A percentile compares a stretch with the other conserved stretches of the same genome.
phyloP scores from a whole-genome alignment of 2,113 vertebrate genomes.

The Chauna torquata region DNA sequence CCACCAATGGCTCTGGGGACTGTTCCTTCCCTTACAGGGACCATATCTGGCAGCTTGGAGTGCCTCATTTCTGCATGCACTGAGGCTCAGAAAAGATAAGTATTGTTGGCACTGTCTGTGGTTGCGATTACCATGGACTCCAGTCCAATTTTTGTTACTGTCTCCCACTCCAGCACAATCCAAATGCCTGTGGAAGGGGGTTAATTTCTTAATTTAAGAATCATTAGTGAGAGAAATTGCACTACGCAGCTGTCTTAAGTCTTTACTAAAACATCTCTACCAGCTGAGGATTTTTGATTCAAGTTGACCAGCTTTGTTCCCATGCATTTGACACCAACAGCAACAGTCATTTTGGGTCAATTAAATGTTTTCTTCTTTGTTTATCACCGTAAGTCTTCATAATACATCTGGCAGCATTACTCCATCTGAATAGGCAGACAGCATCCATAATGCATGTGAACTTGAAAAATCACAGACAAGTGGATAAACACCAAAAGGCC shows the following conservation, averaged over 20 bases:
- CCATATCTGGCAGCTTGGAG: neutral
- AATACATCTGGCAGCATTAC: constrained; percentile 36
- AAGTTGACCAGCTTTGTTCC: constrained; percentile 44
- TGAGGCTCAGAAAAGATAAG: neutral
- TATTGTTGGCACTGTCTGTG: neutral
- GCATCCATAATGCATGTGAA: constrained; percentile 37
- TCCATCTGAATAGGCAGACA: neutral
- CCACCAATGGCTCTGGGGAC: neutral
- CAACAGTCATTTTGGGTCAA: constrained; percentile 52
- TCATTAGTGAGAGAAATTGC: constrained; percentile 71
- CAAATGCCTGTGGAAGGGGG: constrained; percentile 52
- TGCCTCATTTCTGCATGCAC: neutral
- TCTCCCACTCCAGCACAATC: constrained; percentile 38
- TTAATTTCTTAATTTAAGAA: constrained; percentile 72
- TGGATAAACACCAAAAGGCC: neutral
- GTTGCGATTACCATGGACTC: neutral
- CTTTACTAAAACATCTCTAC: constrained; percentile 30
- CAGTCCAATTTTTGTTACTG: constrained; percentile 44
- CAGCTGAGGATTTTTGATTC: constrained; percentile 41
- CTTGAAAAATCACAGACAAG: neutral
- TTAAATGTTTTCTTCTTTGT: constrained; percentile 60
- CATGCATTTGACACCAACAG: constrained; percentile 15
- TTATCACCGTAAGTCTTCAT: constrained; percentile 36
- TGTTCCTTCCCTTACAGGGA: neutral
- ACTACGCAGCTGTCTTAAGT: constrained; percentile 35